A percentile compares a stretch with the other conserved stretches of the same genome.
phyloP scores from a whole-genome alignment of 2,888 invertebrate genomes.

The Heteromyza rotundicornis region DNA sequence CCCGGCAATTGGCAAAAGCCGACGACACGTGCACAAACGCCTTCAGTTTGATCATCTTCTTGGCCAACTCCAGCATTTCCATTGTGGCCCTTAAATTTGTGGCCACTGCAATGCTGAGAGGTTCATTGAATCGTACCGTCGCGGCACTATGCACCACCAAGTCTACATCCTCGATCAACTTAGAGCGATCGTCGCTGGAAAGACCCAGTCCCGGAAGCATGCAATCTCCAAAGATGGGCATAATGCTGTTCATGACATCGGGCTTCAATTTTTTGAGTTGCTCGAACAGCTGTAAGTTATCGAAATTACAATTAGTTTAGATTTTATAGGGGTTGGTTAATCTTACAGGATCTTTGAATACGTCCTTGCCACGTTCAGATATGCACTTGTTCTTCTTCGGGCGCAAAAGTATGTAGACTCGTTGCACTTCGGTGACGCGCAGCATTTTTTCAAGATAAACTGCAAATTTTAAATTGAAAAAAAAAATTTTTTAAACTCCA shows the following conservation, averaged over 20 bases:
- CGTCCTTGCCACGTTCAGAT: slow-evolving; percentile 70
- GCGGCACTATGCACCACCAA: slow-evolving; percentile 69
- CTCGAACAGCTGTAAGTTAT: too few relatives aligned
- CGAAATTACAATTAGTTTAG: too few relatives aligned
- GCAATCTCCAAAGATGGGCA: slow-evolving; percentile 69
- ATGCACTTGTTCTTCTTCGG: too few relatives aligned
- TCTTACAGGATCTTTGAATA: slow-evolving; percentile 71
- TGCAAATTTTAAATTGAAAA: too few relatives aligned
- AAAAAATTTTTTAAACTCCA: too few relatives aligned
- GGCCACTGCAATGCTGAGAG: slow-evolving; percentile 73
- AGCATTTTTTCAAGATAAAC: too few relatives aligned
- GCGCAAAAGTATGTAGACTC: too few relatives aligned
- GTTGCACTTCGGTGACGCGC: not conserved
- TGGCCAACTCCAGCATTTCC: slow-evolving; percentile 71
- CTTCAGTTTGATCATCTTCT: slow-evolving; percentile 66
- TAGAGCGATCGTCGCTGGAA: slow-evolving; percentile 61
- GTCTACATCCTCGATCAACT: slow-evolving; percentile 63
- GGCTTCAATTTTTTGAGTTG: too few relatives aligned
- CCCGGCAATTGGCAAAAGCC: slow-evolving; percentile 67
- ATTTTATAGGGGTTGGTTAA: not conserved
- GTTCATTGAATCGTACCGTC: slow-evolving; percentile 75
- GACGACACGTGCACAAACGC: slow-evolving; percentile 68
- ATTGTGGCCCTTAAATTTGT: slow-evolving; percentile 77
- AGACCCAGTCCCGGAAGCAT: slow-evolving; percentile 65
- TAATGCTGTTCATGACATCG: slow-evolving; percentile 61